phyloP scores from a whole-genome alignment of 1,140 invertebrate species.

The Adoxophyes honmai region DNA sequence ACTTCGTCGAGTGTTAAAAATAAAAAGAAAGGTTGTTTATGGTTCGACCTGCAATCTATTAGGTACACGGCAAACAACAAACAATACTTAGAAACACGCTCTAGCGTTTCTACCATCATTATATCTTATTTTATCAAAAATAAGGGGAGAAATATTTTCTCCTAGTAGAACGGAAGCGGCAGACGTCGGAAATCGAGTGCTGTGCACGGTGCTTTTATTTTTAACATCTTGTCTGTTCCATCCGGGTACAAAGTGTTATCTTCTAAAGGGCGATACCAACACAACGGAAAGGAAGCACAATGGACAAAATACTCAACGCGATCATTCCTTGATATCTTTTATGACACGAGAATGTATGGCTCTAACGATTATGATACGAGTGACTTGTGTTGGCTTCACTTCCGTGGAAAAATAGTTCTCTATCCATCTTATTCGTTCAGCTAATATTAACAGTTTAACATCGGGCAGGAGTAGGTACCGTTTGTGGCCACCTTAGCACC shows the following conservation, averaged over 20 bases:
- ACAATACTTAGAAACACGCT: no score
- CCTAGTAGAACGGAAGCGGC: slow-evolving; percentile 31
- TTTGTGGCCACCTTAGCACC: no score
- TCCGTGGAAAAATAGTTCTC: no score
- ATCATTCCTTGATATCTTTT: slow-evolving; percentile 14
- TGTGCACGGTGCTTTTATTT: slow-evolving; percentile 39
- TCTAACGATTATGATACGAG: no score
- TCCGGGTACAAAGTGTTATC: slow-evolving; percentile 41
- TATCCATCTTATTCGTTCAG: no score
- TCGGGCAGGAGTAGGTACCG: no score
- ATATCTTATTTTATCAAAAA: slow-evolving; percentile 8
- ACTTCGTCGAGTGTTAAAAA: no score
- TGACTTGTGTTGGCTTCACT: no score
- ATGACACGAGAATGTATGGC: slow-evolving; percentile 4
- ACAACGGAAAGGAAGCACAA: slow-evolving; percentile 1
- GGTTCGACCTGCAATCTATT: no score
- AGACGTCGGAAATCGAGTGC: slow-evolving; percentile 42
- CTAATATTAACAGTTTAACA: no score
- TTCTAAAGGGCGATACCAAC: slow-evolving; percentile 34
- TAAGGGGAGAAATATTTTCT: slow-evolving; percentile 35
- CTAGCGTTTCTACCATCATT: no score
- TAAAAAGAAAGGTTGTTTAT: no score
- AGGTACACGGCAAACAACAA: slow-evolving; percentile 7
- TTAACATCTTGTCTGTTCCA: slow-evolving; percentile 45
- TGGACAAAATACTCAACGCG: slow-evolving; percentile 2